Conservation (phyloP, 2,797 vertebrate genomes). For the Sebastolobus alascanus region DNA sequence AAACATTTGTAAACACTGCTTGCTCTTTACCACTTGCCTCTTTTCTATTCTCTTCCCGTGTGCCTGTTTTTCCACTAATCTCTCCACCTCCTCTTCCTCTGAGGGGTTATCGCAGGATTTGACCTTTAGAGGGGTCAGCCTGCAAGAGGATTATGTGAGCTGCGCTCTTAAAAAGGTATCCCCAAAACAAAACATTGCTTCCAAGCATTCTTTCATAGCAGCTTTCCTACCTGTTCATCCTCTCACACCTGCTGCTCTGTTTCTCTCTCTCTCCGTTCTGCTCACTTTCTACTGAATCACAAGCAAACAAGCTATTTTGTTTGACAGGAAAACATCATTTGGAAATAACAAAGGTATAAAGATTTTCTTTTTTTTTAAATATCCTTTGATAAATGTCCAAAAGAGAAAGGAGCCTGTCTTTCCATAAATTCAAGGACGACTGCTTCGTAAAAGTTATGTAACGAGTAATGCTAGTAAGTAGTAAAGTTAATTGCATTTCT, state of each 20-base stretch:
- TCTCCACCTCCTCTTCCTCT: conserved; percentile 3
- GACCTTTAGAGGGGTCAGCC: conserved; percentile 5
- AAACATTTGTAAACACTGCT: neutral
- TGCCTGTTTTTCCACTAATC: conserved; percentile 2
- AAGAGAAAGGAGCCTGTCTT: neutral
- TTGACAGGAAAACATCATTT: neutral
- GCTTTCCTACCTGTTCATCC: neutral
- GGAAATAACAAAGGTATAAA: neutral
- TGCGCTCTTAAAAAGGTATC: neutral
- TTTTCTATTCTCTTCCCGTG: neutral
- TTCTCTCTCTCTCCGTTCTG: neutral
- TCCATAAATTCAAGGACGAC: neutral
- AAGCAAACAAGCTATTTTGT: neutral
- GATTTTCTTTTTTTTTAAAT: neutral
- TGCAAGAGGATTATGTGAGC: conserved; percentile 4
- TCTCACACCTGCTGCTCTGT: neutral
- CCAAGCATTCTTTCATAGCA: neutral
- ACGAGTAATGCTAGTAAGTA: neutral
- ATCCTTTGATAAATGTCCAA: neutral
- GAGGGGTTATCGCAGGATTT: conserved; percentile 5
- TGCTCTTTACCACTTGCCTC: neutral
- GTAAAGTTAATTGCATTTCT: neutral
- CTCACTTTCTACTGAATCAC: neutral
- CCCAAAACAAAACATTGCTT: neutral
- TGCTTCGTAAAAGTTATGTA: neutral